phyloP scores from a whole-genome alignment of 2,113 vertebrate genomes.

The Poecilia latipinna region DNA sequence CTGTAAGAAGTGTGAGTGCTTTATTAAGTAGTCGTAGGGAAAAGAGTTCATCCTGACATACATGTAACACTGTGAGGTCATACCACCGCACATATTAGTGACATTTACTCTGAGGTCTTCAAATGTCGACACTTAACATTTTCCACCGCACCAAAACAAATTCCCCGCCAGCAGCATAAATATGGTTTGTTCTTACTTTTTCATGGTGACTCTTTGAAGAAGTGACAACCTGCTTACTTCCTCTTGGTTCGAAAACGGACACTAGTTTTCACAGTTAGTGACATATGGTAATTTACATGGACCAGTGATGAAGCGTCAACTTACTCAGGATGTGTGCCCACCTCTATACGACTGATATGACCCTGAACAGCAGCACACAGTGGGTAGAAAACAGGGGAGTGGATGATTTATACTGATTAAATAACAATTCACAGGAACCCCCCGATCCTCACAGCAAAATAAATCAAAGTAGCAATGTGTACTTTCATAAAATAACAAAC shows the following conservation, averaged over 20 bases:
- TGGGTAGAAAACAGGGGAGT: too few species aligned
- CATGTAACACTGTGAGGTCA: not conserved
- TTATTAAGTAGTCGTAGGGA: not conserved
- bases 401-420: not conserved
- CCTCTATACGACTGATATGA: too few species aligned
- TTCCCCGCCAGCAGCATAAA: not conserved
- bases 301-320: not conserved
- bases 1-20: not conserved
- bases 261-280: not conserved
- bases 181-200: not conserved
- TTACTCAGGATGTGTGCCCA: not conserved
- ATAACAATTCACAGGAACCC: not conserved
- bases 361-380: too few species aligned
- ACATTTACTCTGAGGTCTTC: not conserved
- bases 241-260: not conserved
- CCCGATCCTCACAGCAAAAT: too few species aligned
- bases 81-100: not conserved
- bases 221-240: not conserved
- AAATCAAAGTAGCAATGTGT: too few species aligned
- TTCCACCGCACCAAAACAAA: not conserved
- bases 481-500: not conserved
- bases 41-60: not conserved
- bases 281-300: not conserved
- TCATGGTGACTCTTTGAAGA: not conserved
- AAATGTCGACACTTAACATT: not conserved